Evolutionary conservation across 1,140 invertebrate species (phyloP).

Genomic region (Calephelis virginiensis): DNA sequence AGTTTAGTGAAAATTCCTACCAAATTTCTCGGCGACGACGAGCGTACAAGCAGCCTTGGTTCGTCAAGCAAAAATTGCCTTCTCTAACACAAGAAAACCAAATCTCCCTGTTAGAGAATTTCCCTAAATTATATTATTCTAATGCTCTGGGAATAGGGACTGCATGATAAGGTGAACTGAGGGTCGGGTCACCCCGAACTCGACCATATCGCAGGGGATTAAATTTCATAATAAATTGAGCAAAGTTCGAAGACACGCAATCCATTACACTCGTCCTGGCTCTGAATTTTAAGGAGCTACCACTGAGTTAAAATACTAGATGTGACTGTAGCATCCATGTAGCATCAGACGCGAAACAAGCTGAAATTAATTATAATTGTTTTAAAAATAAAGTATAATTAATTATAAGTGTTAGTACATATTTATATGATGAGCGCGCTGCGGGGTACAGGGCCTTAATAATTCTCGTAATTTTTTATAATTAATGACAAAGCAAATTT

Average conservation of each 20-base stretch:
- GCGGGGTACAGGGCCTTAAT: too few species aligned
- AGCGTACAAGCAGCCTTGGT: too few species aligned
- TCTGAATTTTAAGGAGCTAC: constrained; percentile 32
- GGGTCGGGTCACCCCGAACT: constrained; percentile 7
- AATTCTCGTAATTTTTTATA: too few species aligned
- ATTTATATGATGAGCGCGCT: too few species aligned
- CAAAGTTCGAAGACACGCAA: constrained; percentile 22
- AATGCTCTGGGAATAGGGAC: constrained; percentile 27
- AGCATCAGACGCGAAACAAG: background rate
- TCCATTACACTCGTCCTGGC: constrained; percentile 23
- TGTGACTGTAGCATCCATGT: background rate
- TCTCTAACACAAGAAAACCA: background rate
- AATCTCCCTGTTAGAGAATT: constrained; percentile 18
- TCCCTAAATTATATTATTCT: constrained; percentile 27
- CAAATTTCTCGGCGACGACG: too few species aligned
- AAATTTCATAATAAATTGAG: constrained; percentile 5
- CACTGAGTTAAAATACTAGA: constrained; percentile 18
- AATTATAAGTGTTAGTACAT: too few species aligned
- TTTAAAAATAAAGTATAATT: too few species aligned
- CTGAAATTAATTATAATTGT: too few species aligned
- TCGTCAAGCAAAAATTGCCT: background rate
- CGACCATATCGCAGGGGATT: constrained; percentile 17
- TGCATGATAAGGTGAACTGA: background rate
- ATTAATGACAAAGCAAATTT: too few species aligned
- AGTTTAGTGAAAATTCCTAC: too few species aligned